Conservation (phyloP, 2,888 invertebrate species). For the Agapostemon virescens region DNA sequence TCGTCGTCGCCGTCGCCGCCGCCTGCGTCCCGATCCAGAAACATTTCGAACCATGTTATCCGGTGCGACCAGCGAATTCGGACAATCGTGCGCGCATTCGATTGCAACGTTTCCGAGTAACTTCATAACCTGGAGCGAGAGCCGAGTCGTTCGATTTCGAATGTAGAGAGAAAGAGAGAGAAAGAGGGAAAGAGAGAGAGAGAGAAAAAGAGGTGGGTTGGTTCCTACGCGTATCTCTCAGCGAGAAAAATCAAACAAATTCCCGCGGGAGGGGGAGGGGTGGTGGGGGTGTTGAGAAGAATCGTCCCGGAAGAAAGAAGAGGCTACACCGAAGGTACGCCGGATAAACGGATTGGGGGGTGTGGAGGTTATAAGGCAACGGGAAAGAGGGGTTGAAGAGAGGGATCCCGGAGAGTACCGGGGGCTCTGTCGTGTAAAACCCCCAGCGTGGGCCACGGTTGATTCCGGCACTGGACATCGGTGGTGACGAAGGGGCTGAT, state of each 20-base stretch:
- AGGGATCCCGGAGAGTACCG: not conserved
- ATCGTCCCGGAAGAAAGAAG: not conserved
- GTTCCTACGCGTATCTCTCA: not conserved
- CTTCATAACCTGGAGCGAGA: constrained; percentile 16
- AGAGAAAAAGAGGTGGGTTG: constrained; percentile 3
- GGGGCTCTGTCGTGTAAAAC: constrained; percentile 40
- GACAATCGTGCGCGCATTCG: not conserved
- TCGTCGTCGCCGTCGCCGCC: no score
- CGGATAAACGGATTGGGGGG: not conserved
- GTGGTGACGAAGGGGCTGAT: constrained; percentile 66
- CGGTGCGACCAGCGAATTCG: not conserved
- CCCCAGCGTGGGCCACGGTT: constrained; percentile 55
- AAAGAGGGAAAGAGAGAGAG: not conserved
- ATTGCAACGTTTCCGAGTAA: constrained; percentile 20
- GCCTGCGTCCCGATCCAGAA: not conserved
- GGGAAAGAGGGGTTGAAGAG: not conserved
- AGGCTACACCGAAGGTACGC: not conserved
- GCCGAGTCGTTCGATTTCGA: not conserved
- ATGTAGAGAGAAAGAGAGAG: not conserved
- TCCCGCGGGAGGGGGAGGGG: no score
- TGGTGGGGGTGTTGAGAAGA: no score
- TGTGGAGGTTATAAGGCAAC: not conserved
- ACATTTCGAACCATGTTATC: not conserved
- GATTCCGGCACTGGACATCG: constrained; percentile 63
- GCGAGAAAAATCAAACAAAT: not conserved